A percentile compares a stretch with the other conserved stretches of the same genome.
phyloP scores from a whole-genome alignment of 2,113 vertebrate species.

The Tetraodon nigroviridis region DNA sequence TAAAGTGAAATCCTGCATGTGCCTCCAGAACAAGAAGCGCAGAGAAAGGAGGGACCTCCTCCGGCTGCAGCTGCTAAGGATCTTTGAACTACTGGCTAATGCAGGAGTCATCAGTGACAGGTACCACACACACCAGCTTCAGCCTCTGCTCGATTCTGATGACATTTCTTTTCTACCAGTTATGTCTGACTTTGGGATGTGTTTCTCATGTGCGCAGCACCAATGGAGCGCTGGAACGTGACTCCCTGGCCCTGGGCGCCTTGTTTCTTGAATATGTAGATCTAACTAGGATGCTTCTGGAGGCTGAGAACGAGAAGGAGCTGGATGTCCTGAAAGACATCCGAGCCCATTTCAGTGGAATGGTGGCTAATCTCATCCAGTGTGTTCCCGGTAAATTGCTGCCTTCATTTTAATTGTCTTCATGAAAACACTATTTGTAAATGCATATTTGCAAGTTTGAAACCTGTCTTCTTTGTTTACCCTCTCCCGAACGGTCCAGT shows the following conservation, averaged over 20 bases:
- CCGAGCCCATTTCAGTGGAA: conserved; percentile 95
- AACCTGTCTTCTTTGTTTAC: conserved; percentile 3
- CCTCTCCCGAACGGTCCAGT: conserved; percentile 67
- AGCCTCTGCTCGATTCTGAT: not conserved
- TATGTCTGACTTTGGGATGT: not conserved
- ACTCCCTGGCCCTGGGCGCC: conserved; percentile 90
- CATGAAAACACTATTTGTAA: not conserved
- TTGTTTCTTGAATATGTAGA: conserved; percentile 97
- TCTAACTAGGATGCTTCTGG: conserved; percentile 94
- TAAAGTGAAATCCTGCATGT: conserved; percentile 10
- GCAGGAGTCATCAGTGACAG: conserved; percentile 98
- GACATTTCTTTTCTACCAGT: not conserved
- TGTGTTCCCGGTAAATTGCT: conserved; percentile 83
- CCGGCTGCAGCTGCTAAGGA: conserved; percentile 88
- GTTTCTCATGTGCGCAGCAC: conserved; percentile 73
- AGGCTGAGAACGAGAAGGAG: conserved; percentile 93
- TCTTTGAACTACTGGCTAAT: conserved; percentile 95
- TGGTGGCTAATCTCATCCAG: conserved; percentile 97
- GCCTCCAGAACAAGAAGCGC: conserved; percentile 92
- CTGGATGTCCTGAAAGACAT: conserved; percentile 97
- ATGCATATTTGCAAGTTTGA: not conserved
- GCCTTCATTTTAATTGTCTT: not conserved
- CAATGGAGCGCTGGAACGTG: conserved; percentile 93
- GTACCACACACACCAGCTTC: conserved; percentile 59
- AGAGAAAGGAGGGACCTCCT: conserved; percentile 91